Evolutionary conservation across 2,797 vertebrate genomes (phyloP).

Genomic region (Rhinella marina): DNA sequence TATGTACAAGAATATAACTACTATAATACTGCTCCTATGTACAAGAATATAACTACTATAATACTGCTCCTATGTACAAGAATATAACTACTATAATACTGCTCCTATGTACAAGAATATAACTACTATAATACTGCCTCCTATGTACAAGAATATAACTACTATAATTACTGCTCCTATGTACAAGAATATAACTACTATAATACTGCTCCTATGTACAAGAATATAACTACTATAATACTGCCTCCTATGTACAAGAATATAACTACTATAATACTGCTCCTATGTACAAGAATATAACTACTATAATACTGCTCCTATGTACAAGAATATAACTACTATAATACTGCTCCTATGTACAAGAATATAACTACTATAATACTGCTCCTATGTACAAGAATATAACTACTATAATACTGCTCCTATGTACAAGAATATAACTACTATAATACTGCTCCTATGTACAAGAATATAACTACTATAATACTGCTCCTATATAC

Average conservation of each 20-base stretch:
- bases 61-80: too few relatives aligned
- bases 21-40: too few relatives aligned
- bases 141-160: background rate
- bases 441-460: too few relatives aligned
- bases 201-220: background rate
- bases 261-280: background rate
- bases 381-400: conserved; percentile 2
- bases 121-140: too few relatives aligned
- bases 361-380: background rate
- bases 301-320: conserved; percentile 1
- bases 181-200: conserved; percentile 4
- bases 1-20: too few relatives aligned
- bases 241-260: background rate
- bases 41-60: too few relatives aligned
- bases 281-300: background rate
- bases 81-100: too few relatives aligned
- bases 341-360: background rate
- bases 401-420: background rate
- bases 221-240: conserved; percentile 10
- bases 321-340: conserved; percentile 3
- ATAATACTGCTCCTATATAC: background rate
- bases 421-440: background rate
- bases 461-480: conserved; percentile 7
- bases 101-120: too few relatives aligned
- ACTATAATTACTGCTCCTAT: conserved; percentile 1